Evolutionary conservation across 2,888 invertebrate species (phyloP).

Genomic region (Epirrhoe tristata): DNA sequence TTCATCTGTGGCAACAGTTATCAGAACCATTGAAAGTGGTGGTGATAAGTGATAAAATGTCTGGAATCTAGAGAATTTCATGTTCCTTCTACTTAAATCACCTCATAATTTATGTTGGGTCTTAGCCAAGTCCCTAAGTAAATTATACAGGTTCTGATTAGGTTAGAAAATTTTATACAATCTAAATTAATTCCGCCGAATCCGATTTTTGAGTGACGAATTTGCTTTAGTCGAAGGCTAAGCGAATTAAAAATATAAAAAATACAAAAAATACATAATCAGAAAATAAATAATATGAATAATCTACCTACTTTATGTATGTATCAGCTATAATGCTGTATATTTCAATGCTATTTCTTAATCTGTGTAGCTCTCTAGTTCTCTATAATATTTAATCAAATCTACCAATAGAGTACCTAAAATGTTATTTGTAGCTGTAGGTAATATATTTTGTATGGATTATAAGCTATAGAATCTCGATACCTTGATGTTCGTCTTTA

Average conservation of each 20-base stretch:
- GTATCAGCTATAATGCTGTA: constrained; percentile 41
- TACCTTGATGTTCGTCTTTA: constrained; percentile 66
- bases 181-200: constrained; percentile 66
- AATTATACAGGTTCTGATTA: constrained; percentile 86
- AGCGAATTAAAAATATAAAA: constrained; percentile 45
- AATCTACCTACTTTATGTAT: constrained; percentile 25
- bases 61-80: constrained; percentile 68
- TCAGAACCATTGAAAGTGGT: constrained; percentile 79
- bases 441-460: constrained; percentile 54
- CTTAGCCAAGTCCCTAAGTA: constrained; percentile 70
- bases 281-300: constrained; percentile 17
- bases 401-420: constrained; percentile 62
- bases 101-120: constrained; percentile 84
- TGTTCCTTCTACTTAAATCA: constrained; percentile 84
- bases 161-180: constrained; percentile 70
- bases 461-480: constrained; percentile 76
- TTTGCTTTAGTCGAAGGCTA: constrained; percentile 56
- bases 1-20: constrained; percentile 71
- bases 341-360: constrained; percentile 22
- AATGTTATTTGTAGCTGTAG: constrained; percentile 60
- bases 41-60: constrained; percentile 78
- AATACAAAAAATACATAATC: constrained; percentile 19
- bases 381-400: constrained; percentile 42
- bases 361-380: constrained; percentile 64
- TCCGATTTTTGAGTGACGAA: constrained; percentile 70